Conservation (phyloP, 1,140 invertebrate species). For the Stenopsyche tienmushanensis region DNA sequence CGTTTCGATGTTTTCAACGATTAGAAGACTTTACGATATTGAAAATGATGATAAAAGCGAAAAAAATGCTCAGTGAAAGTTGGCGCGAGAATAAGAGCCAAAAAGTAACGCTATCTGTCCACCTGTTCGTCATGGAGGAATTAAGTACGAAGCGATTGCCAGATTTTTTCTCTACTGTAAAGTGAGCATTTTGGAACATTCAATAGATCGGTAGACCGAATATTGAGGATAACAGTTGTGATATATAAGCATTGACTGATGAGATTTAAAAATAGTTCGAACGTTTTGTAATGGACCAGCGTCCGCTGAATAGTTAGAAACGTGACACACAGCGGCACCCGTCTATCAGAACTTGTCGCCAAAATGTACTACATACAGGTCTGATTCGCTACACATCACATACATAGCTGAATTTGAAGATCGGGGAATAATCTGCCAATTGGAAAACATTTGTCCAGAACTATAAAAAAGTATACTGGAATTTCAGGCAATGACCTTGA, state of each 20-base stretch:
- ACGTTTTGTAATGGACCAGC: constrained; percentile 26
- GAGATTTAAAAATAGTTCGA: constrained; percentile 12
- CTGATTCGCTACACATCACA: too few relatives aligned
- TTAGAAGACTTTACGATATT: too few relatives aligned
- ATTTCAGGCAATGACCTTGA: too few relatives aligned
- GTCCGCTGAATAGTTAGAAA: constrained; percentile 5
- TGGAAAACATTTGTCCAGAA: too few relatives aligned
- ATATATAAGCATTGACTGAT: constrained; percentile 7
- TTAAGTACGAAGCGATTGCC: background rate
- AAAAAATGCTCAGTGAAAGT: too few relatives aligned
- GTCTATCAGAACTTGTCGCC: constrained; percentile 16
- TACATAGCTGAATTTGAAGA: too few relatives aligned
- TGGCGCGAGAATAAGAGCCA: too few relatives aligned
- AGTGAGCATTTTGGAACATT: background rate
- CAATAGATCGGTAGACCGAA: background rate
- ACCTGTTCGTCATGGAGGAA: background rate
- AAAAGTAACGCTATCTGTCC: background rate
- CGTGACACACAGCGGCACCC: background rate
- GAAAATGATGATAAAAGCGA: too few relatives aligned
- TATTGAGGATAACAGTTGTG: background rate
- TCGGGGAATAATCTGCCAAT: too few relatives aligned
- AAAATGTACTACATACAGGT: too few relatives aligned
- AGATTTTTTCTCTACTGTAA: background rate
- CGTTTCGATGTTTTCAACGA: too few relatives aligned
- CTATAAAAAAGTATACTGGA: too few relatives aligned